Conservation (phyloP, 2,113 vertebrate species). For the Polyodon spathula region DNA sequence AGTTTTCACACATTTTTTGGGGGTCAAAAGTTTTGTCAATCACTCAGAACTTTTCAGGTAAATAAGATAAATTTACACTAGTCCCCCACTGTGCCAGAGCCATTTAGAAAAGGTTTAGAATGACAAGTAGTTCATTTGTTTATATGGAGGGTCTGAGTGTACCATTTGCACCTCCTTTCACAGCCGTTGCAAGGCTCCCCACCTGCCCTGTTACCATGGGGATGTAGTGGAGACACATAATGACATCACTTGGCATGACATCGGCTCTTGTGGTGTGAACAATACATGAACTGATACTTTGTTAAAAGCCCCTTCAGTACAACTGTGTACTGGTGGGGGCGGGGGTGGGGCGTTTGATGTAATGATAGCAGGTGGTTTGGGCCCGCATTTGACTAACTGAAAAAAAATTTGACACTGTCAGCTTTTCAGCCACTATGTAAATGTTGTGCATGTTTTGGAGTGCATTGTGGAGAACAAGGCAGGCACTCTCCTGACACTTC, state of each 20-base stretch:
- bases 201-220: constrained; percentile 65
- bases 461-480: too few species aligned
- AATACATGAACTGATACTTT: constrained; percentile 67
- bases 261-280: constrained; percentile 68
- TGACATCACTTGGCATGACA: constrained; percentile 74
- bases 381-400: constrained; percentile 40
- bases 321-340: constrained; percentile 38
- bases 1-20: too few species aligned
- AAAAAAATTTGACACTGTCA: constrained; percentile 1
- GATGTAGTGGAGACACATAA: constrained; percentile 58
- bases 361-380: constrained; percentile 67
- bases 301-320: constrained; percentile 48
- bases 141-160: constrained; percentile 11
- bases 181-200: constrained; percentile 57
- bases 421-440: background rate
- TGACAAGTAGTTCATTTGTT: background rate
- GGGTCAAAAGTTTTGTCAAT: too few species aligned
- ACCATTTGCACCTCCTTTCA: constrained; percentile 36
- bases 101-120: background rate
- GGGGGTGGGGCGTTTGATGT: constrained; percentile 27
- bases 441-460: too few species aligned
- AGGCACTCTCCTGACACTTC: too few species aligned
- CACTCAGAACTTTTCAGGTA: too few species aligned
- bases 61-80: too few species aligned
- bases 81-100: background rate